Evolutionary conservation across 2,113 vertebrate genomes (phyloP).

Genomic region (Prunella himalayana): DNA sequence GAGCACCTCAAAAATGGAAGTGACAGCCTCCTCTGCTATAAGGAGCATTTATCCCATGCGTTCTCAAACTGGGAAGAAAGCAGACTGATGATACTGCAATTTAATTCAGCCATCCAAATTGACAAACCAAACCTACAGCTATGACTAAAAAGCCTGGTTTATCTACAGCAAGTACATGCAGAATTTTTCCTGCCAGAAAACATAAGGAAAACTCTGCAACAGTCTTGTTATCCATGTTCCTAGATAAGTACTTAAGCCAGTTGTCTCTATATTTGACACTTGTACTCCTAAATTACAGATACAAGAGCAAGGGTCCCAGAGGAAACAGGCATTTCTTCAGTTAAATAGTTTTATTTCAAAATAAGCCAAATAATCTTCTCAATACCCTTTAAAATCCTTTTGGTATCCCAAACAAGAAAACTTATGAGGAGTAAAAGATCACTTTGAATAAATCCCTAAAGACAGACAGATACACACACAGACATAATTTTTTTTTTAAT

Average conservation of each 20-base stretch:
- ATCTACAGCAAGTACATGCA: background rate
- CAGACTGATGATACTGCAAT: background rate
- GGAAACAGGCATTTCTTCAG: background rate
- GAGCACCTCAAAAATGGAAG: background rate
- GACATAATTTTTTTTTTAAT: background rate
- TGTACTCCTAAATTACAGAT: background rate
- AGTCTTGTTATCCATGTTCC: background rate
- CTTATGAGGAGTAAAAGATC: rapidly evolving
- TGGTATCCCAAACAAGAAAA: background rate
- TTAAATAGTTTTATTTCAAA: background rate
- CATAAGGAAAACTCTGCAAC: background rate
- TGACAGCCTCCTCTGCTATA: background rate
- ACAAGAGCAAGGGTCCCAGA: background rate
- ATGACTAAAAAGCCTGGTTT: background rate
- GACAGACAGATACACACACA: background rate
- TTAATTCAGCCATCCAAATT: background rate
- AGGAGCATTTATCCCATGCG: background rate
- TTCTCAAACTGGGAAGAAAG: background rate
- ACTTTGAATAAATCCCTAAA: background rate
- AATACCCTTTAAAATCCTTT: background rate
- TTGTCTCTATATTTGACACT: background rate
- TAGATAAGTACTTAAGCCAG: background rate
- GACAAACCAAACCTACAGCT: background rate
- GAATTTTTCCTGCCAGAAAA: background rate
- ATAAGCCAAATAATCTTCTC: background rate